These are phyloP conservation scores for Lamproptera curius DNA, from an alignment of 2,888 invertebrate species.

Conservation along the genomic window DNA sequence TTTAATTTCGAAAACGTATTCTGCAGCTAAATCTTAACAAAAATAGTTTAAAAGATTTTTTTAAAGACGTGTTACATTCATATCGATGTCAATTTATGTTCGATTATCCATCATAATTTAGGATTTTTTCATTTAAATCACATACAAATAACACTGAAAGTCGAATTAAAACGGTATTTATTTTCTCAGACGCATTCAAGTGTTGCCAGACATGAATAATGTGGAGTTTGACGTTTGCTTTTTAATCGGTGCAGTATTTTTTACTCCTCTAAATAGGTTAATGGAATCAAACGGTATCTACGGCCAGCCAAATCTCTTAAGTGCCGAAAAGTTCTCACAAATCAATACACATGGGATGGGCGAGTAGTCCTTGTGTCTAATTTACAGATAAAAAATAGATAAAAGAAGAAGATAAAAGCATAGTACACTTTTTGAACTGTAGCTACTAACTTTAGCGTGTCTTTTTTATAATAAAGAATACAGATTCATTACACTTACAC, in stretches of 20 bases:
- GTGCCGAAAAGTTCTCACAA: background rate
- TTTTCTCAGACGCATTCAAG: background rate
- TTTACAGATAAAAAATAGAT: background rate
- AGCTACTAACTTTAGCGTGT: no score
- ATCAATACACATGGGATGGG: background rate
- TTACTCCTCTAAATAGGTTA: constrained; percentile 1
- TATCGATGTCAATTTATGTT: background rate
- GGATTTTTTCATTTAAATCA: background rate
- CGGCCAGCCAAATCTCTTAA: background rate
- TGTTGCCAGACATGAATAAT: constrained; percentile 1
- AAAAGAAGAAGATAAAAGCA: background rate
- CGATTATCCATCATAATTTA: background rate
- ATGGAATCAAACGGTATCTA: background rate
- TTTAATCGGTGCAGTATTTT: constrained; percentile 1
- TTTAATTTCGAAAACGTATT: background rate
- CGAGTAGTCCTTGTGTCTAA: background rate
- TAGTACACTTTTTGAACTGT: no score
- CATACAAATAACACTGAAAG: background rate
- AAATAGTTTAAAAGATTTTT: background rate
- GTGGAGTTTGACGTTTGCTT: background rate
- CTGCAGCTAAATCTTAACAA: background rate
- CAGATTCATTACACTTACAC: no score
- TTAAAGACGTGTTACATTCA: background rate
- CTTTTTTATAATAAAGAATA: no score
- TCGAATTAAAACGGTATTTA: background rate